Conservation (phyloP, 2,797 vertebrate species). For the Tapera naevia region DNA sequence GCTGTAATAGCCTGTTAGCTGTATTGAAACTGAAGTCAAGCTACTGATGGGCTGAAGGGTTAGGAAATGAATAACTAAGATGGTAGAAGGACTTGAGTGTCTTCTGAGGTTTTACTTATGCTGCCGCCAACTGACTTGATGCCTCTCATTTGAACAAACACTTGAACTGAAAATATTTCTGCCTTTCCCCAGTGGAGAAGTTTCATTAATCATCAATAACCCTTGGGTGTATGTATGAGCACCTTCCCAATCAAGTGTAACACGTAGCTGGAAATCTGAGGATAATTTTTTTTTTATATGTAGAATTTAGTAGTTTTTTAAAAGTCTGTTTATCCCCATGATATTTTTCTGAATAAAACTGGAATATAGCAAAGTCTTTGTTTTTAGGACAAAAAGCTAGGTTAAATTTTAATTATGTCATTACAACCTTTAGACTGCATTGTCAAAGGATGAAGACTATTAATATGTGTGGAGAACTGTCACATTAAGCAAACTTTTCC, state of each 20-base stretch:
- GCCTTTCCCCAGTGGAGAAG: not conserved
- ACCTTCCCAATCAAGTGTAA: not conserved
- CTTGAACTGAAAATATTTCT: not conserved
- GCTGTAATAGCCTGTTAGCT: not conserved
- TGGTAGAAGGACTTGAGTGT: not conserved
- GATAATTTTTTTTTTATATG: not conserved
- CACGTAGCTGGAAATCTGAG: not conserved
- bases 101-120: not conserved
- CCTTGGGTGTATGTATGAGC: not conserved
- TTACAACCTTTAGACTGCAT: not conserved
- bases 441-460: not conserved
- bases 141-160: not conserved
- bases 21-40: too few species aligned
- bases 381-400: not conserved
- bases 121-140: not conserved
- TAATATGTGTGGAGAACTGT: not conserved
- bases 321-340: not conserved
- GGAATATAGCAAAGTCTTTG: not conserved
- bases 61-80: not conserved
- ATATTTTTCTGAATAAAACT: not conserved
- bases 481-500: not conserved
- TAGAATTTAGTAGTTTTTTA: not conserved
- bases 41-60: too few species aligned
- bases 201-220: not conserved
- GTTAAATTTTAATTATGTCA: not conserved